Evolutionary conservation across 2,113 vertebrate genomes (phyloP).

Genomic region (Chunga burmeisteri): DNA sequence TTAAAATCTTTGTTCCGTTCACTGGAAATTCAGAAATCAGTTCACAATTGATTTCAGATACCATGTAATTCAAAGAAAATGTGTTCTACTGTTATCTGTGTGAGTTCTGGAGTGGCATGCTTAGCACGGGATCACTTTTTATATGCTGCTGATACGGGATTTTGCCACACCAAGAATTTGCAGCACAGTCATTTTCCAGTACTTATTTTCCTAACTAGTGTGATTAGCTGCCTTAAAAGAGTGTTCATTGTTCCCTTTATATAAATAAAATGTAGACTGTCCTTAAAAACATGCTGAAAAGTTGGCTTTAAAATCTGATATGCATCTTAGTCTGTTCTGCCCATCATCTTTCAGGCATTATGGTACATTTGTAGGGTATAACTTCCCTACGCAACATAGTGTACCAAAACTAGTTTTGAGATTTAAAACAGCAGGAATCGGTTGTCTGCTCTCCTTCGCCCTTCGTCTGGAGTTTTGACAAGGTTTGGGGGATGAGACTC

Average conservation of each 20-base stretch:
- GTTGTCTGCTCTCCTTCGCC: background rate
- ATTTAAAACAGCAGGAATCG: background rate
- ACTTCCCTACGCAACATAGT: background rate
- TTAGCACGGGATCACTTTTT: background rate
- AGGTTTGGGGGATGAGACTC: background rate
- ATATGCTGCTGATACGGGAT: background rate
- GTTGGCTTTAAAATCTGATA: background rate
- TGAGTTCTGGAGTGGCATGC: background rate
- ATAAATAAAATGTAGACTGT: background rate
- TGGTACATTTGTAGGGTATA: background rate
- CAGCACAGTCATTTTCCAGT: background rate
- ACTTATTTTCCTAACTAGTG: background rate
- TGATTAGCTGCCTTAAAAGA: background rate
- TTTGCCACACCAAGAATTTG: background rate
- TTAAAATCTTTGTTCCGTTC: background rate
- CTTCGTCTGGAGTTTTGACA: background rate
- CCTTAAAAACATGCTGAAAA: background rate
- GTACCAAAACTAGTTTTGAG: background rate
- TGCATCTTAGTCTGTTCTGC: accelerated
- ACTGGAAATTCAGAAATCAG: background rate
- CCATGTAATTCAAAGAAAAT: background rate
- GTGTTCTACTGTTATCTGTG: background rate
- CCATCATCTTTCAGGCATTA: background rate
- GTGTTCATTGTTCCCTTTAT: background rate
- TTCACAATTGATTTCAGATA: background rate